Base-by-base conservation (phyloP, 2,888 invertebrate species). In the Lumbricus terrestris region DNA sequence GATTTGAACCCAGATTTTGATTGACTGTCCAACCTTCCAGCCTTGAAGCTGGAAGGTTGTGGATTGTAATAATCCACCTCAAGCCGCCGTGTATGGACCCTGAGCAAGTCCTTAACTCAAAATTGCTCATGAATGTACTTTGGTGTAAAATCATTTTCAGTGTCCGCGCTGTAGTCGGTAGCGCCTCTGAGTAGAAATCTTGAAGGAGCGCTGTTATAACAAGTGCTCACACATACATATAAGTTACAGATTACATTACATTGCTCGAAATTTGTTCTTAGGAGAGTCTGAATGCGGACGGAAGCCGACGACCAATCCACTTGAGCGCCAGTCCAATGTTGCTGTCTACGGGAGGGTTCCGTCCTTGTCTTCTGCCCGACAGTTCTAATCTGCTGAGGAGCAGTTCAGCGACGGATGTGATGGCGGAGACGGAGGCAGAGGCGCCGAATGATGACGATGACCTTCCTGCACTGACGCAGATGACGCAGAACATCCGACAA, bases 381-480 rank as follows among this genome's bases (percentile, higher is more conserved):
- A 85, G 11, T 13, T n/a, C 85, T 34, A 23, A 4, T 20, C 37
- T 85, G 11, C 35, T 85, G 37, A 8, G 85, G 85, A 85, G 85
- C 23, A 35, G 85, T 37, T 85, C 85, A 5, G 85, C 85, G 18
- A 85, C 85, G 4, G 85, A 85, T 33, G 85, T 85, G n/a, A 85
- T 85, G 85, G 85, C 85, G 0, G 85, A 85, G 37, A 35, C 85
- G 35, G 85, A 85, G 35, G 37, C 85, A 8, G 85, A 85, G 34
- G 34, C 85, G 1, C 20, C 3, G 35, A 37, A 33, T 34, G 34
- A 37, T 0, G 37, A 23, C 35, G 85, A 85, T 85, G 85, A 85
- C 37, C 85, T 85, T 85, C 85, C 85, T 37, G 85, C 85, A 35
- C 35, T 85, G 34, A 85, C 85, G 34, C 85, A 85, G 85, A 85